Conservation (phyloP, 2,797 vertebrate genomes). For the Agapornis canus region DNA sequence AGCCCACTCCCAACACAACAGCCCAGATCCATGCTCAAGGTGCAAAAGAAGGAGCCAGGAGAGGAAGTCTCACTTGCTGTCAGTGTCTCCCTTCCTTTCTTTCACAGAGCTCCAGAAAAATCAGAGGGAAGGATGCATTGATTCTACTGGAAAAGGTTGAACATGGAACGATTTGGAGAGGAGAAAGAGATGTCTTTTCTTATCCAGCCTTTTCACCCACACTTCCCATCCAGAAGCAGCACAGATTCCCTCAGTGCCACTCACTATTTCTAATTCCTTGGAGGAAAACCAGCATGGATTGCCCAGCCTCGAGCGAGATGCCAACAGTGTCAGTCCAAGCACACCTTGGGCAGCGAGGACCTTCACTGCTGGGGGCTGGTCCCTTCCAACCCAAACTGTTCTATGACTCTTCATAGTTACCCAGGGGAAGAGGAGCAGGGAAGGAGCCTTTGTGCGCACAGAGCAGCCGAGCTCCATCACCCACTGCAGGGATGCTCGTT, state of each 20-base stretch:
- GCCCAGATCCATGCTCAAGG: background rate
- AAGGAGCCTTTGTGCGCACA: background rate
- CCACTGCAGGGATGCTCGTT: rapidly evolving
- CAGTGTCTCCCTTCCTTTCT: background rate
- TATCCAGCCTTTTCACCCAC: background rate
- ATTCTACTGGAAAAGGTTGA: background rate
- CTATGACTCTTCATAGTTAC: background rate
- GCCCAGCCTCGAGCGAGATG: background rate
- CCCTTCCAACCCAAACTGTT: background rate
- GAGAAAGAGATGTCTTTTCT: background rate
- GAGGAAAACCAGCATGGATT: background rate
- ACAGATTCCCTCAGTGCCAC: background rate
- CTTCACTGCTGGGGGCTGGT: background rate
- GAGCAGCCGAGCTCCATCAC: background rate
- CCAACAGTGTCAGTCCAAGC: background rate
- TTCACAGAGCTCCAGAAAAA: background rate
- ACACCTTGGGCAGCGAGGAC: background rate
- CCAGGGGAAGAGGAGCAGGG: background rate
- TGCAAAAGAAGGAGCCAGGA: background rate
- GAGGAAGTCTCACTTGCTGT: rapidly evolving
- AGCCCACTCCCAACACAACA: background rate
- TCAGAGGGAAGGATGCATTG: background rate
- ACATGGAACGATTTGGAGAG: background rate
- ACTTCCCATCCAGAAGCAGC: background rate
- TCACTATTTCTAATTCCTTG: background rate